Conservation (phyloP, 2,888 invertebrate species). For the Cheilosia vulpina region DNA sequence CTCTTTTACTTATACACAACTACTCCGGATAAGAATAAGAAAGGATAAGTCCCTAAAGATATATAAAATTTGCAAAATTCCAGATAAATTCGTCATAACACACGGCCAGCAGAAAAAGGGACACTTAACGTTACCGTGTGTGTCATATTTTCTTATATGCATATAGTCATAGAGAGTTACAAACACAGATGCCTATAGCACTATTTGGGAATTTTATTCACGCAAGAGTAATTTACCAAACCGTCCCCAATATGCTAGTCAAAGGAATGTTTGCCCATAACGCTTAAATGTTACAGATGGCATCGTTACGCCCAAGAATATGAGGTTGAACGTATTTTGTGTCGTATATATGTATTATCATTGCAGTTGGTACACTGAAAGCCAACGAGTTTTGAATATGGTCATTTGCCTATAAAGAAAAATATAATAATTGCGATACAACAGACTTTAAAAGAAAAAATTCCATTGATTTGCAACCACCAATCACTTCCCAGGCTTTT, state of each 20-base stretch:
- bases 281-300: constrained; percentile 28
- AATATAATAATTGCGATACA: no score
- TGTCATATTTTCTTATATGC: not conserved
- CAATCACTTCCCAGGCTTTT: no score
- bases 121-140: constrained; percentile 11
- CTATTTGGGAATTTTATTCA: constrained; percentile 50
- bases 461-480: no score
- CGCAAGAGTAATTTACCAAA: constrained; percentile 31
- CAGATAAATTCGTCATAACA: constrained; percentile 47
- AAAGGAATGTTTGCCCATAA: constrained; percentile 15
- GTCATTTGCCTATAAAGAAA: no score
- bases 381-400: no score
- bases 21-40: constrained; percentile 16
- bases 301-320: constrained; percentile 28
- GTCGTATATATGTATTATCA: not conserved
- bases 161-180: not conserved
- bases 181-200: not conserved
- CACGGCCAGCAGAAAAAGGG: constrained; percentile 19
- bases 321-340: not conserved
- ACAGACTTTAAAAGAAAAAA: no score
- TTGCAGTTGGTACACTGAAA: no score
- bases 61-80: constrained; percentile 53
- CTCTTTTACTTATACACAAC: not conserved
- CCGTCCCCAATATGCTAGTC: constrained; percentile 5
- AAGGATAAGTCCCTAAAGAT: constrained; percentile 57